These are phyloP conservation scores for Anarrhichthys ocellatus DNA, from an alignment of 2,113 vertebrate genomes.

Conservation along the genomic window DNA sequence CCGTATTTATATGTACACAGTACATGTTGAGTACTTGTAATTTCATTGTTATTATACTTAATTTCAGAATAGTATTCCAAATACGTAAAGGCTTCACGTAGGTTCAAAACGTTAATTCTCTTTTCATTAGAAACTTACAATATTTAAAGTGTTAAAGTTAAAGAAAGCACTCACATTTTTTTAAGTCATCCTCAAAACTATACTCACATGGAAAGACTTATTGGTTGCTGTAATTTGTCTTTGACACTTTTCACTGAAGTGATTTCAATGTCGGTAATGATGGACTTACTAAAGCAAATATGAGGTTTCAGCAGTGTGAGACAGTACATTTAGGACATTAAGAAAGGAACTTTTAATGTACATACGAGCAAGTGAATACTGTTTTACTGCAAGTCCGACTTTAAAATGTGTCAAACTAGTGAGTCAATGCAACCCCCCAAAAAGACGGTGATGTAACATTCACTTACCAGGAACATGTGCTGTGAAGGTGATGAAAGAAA, in stretches of 20 bases:
- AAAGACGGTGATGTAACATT: not conserved
- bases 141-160: not conserved
- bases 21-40: not conserved
- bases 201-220: not conserved
- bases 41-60: not conserved
- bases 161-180: not conserved
- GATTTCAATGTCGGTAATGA: not conserved
- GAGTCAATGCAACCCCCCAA: not conserved
- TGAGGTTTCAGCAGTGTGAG: constrained; percentile 3
- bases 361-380: not conserved
- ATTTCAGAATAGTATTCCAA: not conserved
- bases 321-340: not conserved
- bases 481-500: constrained; percentile 68
- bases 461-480: constrained; percentile 74
- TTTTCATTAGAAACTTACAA: not conserved
- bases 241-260: not conserved
- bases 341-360: not conserved
- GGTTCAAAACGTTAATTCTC: not conserved
- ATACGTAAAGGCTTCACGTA: not conserved
- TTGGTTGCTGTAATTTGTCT: not conserved
- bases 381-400: not conserved
- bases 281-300: not conserved
- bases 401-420: not conserved
- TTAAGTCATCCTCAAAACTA: not conserved
- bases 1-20: not conserved